Evolutionary conservation across 2,113 vertebrate genomes (phyloP).

Genomic region (Sarotherodon lohbergeri): DNA sequence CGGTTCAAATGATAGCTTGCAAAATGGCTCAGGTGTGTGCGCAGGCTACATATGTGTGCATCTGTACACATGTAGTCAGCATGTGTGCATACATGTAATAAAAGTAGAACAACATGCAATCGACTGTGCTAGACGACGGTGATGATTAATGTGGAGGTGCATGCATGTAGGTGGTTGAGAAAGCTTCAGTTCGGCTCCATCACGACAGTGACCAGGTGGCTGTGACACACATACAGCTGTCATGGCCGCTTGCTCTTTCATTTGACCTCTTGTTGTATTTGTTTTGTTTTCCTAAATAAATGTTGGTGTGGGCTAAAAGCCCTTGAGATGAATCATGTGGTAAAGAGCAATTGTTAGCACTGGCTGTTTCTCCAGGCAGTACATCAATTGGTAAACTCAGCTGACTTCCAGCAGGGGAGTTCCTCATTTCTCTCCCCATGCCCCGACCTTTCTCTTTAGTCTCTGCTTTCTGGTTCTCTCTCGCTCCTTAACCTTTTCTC

Average conservation of each 20-base stretch:
- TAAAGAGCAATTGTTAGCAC: constrained; percentile 28
- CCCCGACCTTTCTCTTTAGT: not conserved
- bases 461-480: not conserved
- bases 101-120: not conserved
- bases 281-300: constrained; percentile 50
- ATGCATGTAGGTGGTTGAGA: not conserved
- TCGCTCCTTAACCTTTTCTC: not conserved
- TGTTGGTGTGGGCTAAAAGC: constrained; percentile 45
- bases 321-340: constrained; percentile 50
- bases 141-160: not conserved
- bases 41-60: not conserved
- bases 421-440: constrained; percentile 6
- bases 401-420: constrained; percentile 43
- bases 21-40: not conserved
- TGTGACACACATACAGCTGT: not conserved
- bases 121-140: constrained; percentile 5
- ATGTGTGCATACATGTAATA: not conserved
- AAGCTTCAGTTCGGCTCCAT: not conserved
- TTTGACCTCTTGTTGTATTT: constrained; percentile 13
- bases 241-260: not conserved
- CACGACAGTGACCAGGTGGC: not conserved
- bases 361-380: constrained; percentile 1
- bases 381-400: constrained; percentile 8
- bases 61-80: not conserved
- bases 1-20: constrained; percentile 28